Evolutionary conservation across 2,113 vertebrate species (phyloP).

Genomic region (Stercorarius parasiticus): DNA sequence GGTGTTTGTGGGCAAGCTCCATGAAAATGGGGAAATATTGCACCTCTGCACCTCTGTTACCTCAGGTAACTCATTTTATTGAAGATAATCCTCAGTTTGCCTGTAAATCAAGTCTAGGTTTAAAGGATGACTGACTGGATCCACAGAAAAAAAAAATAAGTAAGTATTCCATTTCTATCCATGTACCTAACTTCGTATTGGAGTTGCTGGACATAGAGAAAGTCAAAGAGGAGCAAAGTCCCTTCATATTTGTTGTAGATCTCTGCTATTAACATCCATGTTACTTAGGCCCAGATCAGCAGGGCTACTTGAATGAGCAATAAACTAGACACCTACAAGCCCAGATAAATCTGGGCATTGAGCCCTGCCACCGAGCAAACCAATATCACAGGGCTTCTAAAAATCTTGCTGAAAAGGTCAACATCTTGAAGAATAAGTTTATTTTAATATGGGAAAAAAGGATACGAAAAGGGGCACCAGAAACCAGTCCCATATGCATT

Average conservation of each 20-base stretch:
- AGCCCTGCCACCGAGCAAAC: neutral
- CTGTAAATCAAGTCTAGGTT: neutral
- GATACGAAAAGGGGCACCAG: neutral
- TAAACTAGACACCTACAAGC: neutral
- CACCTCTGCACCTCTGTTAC: neutral
- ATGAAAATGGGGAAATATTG: neutral
- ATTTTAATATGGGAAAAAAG: neutral
- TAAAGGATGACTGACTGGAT: neutral
- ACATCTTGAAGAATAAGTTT: neutral
- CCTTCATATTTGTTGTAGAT: neutral
- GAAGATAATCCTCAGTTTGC: neutral
- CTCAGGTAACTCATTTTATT: neutral
- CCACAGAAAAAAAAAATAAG: neutral
- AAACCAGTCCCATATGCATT: neutral
- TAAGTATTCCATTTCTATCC: neutral
- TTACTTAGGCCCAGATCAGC: neutral
- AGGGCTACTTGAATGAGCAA: neutral
- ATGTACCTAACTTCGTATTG: neutral
- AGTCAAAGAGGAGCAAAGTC: neutral
- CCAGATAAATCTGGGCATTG: neutral
- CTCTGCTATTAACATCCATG: neutral
- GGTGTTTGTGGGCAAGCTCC: neutral
- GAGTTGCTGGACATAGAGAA: neutral
- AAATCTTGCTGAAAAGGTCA: neutral
- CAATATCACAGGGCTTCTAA: neutral